Percentiles rank a stretch among this genome's conserved stretches.
Conservation (phyloP, 2,888 invertebrate genomes). For the Lagria hirta region DNA sequence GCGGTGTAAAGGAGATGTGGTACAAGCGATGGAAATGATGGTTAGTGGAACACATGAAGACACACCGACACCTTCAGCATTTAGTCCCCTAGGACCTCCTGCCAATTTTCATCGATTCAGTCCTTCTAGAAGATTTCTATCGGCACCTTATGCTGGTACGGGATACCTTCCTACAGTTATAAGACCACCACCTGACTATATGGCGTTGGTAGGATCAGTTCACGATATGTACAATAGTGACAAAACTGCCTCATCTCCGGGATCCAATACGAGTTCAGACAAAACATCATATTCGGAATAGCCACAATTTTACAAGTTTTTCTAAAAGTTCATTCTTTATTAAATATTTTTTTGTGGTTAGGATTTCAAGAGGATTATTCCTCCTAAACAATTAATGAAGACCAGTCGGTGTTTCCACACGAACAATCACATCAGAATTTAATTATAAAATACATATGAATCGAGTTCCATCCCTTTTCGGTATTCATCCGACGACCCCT, state of each 20-base stretch:
- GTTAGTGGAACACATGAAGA: conserved; percentile 57
- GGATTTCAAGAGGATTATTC: conserved; percentile 7
- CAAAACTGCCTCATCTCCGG: conserved; percentile 55
- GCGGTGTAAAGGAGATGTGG: conserved; percentile 74
- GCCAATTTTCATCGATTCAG: conserved; percentile 65
- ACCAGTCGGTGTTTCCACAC: conserved; percentile 45
- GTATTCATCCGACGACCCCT: conserved; percentile 41
- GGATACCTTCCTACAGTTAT: conserved; percentile 82
- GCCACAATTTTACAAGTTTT: conserved; percentile 25
- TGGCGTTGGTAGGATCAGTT: conserved; percentile 49
- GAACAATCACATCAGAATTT: conserved; percentile 55
- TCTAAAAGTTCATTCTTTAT: not conserved
- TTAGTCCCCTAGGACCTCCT: conserved; percentile 69
- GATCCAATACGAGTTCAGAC: conserved; percentile 58
- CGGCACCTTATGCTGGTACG: conserved; percentile 81
- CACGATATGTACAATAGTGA: conserved; percentile 53
- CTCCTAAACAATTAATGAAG: conserved; percentile 19
- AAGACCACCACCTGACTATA: conserved; percentile 52
- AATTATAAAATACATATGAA: conserved; percentile 55
- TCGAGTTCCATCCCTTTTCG: conserved; percentile 48
- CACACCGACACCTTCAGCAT: conserved; percentile 63
- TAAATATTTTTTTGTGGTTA: not conserved
- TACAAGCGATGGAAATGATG: conserved; percentile 92
- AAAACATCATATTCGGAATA: conserved; percentile 61
- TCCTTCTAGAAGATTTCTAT: conserved; percentile 72